Base-by-base conservation (phyloP, 64 coral and sea anemone species). In the Actinia tenebrosa region DNA sequence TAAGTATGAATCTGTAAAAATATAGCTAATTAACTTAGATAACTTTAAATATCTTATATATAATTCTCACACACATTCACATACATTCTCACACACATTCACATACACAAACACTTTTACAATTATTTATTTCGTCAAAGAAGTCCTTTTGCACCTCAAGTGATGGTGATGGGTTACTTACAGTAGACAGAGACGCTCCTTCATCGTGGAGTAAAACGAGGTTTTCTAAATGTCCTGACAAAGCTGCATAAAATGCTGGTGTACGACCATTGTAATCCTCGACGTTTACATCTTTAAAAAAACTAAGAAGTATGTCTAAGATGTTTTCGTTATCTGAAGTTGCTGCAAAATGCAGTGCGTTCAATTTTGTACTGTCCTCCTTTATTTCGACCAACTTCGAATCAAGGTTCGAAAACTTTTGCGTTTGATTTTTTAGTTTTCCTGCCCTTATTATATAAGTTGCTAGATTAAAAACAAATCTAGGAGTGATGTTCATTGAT, bases 191-290 rank as follows among this genome's bases (percentile, higher is more conserved):
- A 26, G 92, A 87, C 16, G 94, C 91, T 27, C 94, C 94, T 37
- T 59, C 78, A 43, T 85, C 37, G 64, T 56, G 23, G 19, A 96
- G 44, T 75, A 89, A 77, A 7, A 56, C 58, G 10, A 96, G 61
- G 42, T 64, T 88, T 20, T 42, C 37, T 2, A 93, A 23, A 14
- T 80, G 86, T 1, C 84, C 91, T 11, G 20, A 55, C 18, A 75
- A 60, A 25, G 85, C 91, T 19, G 94, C 94, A 78, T n/a, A 20
- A 53, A 96, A 96, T 37, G 88, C 80, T 86, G 94, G 94, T 19
- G 94, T 90, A 37, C 71, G 54, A 3, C 86, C 79, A 13, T 91
- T 77, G 42, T 44, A 54, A 54, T 96, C 94, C 58, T 87, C 52
- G 80, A 78, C 42, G 77, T 96, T 91, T 52, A 93, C 60, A 4